Evolutionary conservation across 2,888 invertebrate species (phyloP).

Genomic region (Lysandra bellargus): DNA sequence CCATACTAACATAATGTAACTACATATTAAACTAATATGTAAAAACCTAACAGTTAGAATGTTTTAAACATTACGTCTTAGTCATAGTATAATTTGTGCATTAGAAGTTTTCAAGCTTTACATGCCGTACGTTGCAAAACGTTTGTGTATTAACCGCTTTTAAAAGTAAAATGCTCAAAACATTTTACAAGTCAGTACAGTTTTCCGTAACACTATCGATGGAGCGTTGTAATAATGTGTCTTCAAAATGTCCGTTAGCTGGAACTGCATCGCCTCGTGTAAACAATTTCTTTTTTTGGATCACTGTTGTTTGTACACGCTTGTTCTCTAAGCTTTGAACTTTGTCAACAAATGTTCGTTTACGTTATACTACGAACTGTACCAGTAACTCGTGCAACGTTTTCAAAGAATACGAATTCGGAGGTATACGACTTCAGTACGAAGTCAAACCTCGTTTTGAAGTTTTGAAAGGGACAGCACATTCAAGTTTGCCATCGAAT

Average conservation of each 20-base stretch:
- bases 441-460: constrained; percentile 6
- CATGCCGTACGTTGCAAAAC: too few relatives aligned
- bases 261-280: constrained; percentile 26
- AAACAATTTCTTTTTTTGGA: constrained; percentile 30
- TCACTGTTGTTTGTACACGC: constrained; percentile 25
- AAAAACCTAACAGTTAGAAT: too few relatives aligned
- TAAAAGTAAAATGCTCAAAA: too few relatives aligned
- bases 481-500: background rate
- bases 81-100: too few relatives aligned
- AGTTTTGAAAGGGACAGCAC: background rate
- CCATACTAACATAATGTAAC: too few relatives aligned
- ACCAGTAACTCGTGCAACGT: background rate
- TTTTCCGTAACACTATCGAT: background rate
- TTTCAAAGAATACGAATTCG: constrained; percentile 9
- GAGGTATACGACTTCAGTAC: background rate
- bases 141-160: too few relatives aligned
- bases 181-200: background rate
- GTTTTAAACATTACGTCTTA: too few relatives aligned
- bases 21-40: too few relatives aligned
- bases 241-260: constrained; percentile 21
- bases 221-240: constrained; percentile 20
- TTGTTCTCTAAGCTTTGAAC: constrained; percentile 27
- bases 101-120: too few relatives aligned
- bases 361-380: constrained; percentile 1
- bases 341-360: constrained; percentile 18